Conservation (phyloP, 2,888 invertebrate species). For the Melipona beecheii region DNA sequence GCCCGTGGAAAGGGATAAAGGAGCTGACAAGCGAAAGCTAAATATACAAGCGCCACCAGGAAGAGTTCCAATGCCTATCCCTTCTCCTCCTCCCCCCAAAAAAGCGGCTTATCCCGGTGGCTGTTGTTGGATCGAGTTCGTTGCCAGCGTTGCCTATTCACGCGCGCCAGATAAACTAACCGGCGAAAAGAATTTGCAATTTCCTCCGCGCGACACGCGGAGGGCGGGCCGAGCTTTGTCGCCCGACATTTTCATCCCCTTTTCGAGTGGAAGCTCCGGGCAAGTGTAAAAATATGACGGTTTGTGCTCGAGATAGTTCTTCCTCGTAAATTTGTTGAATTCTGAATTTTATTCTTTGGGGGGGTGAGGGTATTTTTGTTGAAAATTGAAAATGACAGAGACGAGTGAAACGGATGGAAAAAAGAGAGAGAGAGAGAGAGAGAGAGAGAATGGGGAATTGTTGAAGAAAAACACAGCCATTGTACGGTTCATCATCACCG, state of each 20-base stretch:
- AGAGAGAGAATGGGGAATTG: no score
- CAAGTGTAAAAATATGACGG: not conserved
- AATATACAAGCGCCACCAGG: constrained; percentile 47
- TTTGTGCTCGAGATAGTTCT: not conserved
- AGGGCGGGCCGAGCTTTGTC: not conserved
- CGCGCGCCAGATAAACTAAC: constrained; percentile 53
- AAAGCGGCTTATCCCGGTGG: constrained; percentile 54
- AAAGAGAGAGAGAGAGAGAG: no score
- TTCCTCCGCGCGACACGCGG: constrained; percentile 9
- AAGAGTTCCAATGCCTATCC: not conserved
- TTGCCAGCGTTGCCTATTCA: constrained; percentile 42
- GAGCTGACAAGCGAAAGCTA: constrained; percentile 58
- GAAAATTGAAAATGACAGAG: no score
- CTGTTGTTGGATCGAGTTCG: constrained; percentile 54
- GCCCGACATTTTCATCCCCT: constrained; percentile 8
- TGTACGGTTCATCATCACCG: not conserved
- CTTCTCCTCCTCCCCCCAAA: not conserved
- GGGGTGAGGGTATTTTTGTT: no score
- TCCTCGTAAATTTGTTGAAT: no score
- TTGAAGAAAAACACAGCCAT: not conserved
- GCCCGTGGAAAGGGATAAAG: constrained; percentile 6
- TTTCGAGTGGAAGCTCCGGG: not conserved
- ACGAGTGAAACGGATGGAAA: no score
- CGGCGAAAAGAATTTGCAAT: constrained; percentile 52
- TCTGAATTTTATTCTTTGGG: no score